phyloP scores from a whole-genome alignment of 92 coral and sea anemone species.

The Palythoa heliodiscus region DNA sequence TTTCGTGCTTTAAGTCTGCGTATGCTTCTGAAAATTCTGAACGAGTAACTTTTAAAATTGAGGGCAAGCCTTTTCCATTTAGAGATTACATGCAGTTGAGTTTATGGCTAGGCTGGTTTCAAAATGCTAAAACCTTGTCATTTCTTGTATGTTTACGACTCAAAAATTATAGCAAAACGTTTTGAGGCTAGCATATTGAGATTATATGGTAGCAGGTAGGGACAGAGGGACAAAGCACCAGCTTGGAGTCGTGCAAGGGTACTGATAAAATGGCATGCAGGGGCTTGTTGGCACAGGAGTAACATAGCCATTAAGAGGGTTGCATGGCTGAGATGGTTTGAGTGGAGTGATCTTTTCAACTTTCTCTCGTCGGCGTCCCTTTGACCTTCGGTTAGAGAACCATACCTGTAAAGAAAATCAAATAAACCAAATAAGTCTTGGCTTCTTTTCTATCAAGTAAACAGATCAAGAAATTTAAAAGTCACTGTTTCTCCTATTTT shows the following conservation, averaged over 20 bases:
- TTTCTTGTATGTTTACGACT: neutral
- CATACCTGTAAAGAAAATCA: constrained; percentile 60
- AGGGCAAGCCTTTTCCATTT: neutral
- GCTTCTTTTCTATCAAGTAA: too few species aligned
- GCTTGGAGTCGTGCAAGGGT: constrained; percentile 13
- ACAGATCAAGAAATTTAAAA: neutral
- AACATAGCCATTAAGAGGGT: constrained; percentile 17
- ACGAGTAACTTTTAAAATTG: neutral
- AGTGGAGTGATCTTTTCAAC: constrained; percentile 26
- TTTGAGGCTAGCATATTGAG: neutral
- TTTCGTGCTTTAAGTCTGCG: too few species aligned
- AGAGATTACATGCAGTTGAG: neutral
- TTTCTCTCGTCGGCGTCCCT: constrained; percentile 62
- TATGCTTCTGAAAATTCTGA: neutral
- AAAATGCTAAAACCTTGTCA: neutral
- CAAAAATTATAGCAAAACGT: neutral
- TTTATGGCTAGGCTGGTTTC: neutral
- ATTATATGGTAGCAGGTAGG: constrained; percentile 14
- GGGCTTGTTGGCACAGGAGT: constrained; percentile 24
- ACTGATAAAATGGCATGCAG: constrained; percentile 21
- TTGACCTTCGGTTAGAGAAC: constrained; percentile 89
- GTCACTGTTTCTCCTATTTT: neutral
- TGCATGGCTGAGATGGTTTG: constrained; percentile 3
- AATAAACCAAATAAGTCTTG: neutral
- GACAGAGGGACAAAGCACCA: constrained; percentile 41